Conservation (phyloP, 2,797 vertebrate genomes). For the Cirrhinus mrigala region DNA sequence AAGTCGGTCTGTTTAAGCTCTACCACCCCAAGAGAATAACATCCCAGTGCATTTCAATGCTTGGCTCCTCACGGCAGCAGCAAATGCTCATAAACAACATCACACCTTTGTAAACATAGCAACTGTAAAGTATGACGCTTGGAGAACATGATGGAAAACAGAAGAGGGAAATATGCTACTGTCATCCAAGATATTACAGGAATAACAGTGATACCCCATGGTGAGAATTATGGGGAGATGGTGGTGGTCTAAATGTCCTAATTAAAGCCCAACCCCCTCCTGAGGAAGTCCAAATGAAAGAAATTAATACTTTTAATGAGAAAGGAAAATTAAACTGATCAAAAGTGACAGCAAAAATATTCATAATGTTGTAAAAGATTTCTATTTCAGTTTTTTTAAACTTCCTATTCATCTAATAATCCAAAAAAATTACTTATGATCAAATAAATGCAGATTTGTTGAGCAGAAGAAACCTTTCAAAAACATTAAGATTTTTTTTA, state of each 20-base stretch:
- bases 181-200: conserved; percentile 13
- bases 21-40: conserved; percentile 40
- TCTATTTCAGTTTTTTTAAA: no score
- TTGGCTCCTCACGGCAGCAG: conserved; percentile 5
- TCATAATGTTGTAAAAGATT: not conserved
- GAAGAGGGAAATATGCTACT: conserved; percentile 28
- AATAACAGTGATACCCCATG: not conserved
- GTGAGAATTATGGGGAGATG: not conserved
- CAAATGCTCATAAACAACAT: conserved; percentile 52
- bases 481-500: no score
- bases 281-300: not conserved
- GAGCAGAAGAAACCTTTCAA: no score
- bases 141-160: conserved; percentile 42
- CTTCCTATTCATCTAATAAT: no score
- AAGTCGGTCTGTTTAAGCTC: conserved; percentile 50
- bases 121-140: not conserved
- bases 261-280: not conserved
- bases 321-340: not conserved
- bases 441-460: no score
- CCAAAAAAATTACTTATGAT: no score
- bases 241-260: not conserved
- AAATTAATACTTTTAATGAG: not conserved
- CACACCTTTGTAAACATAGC: conserved; percentile 54
- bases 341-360: not conserved
- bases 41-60: conserved; percentile 28